A percentile compares a stretch with the other conserved stretches of the same genome.
These are phyloP conservation scores for Podiceps cristatus DNA, from an alignment of 2,113 vertebrate species.

Conservation along the genomic window DNA sequence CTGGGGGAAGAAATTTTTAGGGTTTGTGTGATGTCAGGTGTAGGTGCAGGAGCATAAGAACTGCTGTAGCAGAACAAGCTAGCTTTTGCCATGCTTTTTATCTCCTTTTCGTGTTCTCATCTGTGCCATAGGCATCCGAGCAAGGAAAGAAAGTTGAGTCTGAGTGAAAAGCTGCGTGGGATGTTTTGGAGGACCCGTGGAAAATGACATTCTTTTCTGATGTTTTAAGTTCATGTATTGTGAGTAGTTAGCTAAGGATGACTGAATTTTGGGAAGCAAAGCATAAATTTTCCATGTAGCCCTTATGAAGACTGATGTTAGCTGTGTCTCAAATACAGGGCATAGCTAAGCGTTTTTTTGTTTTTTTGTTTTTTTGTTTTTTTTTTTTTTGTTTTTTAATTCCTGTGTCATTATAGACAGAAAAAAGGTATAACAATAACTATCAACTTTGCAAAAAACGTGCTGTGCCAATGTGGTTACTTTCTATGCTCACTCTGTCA, in stretches of 20 bases:
- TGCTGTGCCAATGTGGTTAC: not conserved
- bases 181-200: not conserved
- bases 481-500: not conserved
- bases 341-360: not conserved
- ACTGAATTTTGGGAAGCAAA: not conserved
- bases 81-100: rapidly evolving
- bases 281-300: not conserved
- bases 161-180: not conserved
- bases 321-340: rapidly evolving
- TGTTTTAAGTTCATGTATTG: not conserved
- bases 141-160: not conserved
- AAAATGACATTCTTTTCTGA: not conserved
- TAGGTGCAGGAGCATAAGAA: not conserved
- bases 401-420: not conserved
- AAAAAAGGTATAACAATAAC: not conserved
- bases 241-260: not conserved
- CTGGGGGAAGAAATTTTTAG: not conserved
- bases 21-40: rapidly evolving
- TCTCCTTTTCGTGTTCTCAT: not conserved
- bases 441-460: rapidly evolving
- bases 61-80: rapidly evolving
- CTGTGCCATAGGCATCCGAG: not conserved
- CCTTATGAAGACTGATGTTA: not conserved
- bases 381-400: no score
- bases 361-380: no score